Conservation (phyloP, 2,888 invertebrate species). For the Neocrepidodera transversa region DNA sequence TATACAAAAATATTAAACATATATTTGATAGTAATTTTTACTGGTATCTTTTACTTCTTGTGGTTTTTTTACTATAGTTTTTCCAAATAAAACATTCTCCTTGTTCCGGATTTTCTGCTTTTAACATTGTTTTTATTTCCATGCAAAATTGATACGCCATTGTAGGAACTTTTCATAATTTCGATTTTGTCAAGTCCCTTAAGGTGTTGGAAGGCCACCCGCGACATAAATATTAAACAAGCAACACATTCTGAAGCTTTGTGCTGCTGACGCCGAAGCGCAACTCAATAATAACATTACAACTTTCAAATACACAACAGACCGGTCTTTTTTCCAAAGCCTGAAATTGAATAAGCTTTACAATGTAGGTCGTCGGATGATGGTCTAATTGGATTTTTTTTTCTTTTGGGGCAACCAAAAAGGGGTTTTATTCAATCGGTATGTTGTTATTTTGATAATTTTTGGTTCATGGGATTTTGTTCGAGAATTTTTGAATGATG, state of each 20-base stretch:
- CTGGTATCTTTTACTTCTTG: too few relatives aligned
- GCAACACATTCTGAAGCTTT: slow-evolving; percentile 39
- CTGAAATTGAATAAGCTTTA: slow-evolving; percentile 7
- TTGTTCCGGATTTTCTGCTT: too few relatives aligned
- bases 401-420: neutral
- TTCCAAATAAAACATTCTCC: too few relatives aligned
- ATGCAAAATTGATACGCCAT: slow-evolving; percentile 1
- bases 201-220: slow-evolving; percentile 35
- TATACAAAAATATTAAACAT: too few relatives aligned
- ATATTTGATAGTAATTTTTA: too few relatives aligned
- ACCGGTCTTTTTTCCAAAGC: slow-evolving; percentile 4
- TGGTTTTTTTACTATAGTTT: too few relatives aligned
- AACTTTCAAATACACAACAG: slow-evolving; percentile 31
- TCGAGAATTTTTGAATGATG: neutral
- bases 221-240: slow-evolving; percentile 50
- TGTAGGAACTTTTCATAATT: slow-evolving; percentile 41
- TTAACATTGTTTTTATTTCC: too few relatives aligned
- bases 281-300: slow-evolving; percentile 37
- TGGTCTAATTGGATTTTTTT: slow-evolving; percentile 15
- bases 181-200: slow-evolving; percentile 41
- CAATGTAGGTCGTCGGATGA: slow-evolving; percentile 12
- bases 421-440: slow-evolving; percentile 5
- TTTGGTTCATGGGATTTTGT: too few relatives aligned
- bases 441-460: neutral
- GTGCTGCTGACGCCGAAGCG: slow-evolving; percentile 18